Percentiles rank a stretch among this genome's conserved stretches.
Conservation (phyloP, 2,797 vertebrate genomes). For the Leuciscus waleckii region DNA sequence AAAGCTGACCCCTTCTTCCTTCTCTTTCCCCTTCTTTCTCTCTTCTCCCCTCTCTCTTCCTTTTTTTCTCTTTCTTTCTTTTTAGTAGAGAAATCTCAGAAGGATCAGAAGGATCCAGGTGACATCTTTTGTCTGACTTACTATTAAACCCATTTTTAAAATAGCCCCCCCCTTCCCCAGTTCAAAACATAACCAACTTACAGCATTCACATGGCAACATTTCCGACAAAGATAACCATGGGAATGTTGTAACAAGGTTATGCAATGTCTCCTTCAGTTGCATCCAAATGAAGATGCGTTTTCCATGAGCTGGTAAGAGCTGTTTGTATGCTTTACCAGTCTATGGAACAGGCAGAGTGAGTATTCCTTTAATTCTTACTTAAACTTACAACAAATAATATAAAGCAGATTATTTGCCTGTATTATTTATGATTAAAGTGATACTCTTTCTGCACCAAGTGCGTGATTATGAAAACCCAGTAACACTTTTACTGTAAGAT, state of each 20-base stretch:
- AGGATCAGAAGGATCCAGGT: constrained; percentile 90
- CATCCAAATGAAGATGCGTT: constrained; percentile 44
- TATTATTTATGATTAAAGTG: constrained; percentile 11
- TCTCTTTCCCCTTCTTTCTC: constrained; percentile 83
- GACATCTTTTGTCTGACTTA: constrained; percentile 88
- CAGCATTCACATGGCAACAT: constrained; percentile 59
- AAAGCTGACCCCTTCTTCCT: constrained; percentile 64
- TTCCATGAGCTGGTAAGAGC: constrained; percentile 41
- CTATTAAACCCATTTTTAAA: constrained; percentile 72
- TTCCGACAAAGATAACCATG: constrained; percentile 26
- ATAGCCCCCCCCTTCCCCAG: constrained; percentile 69
- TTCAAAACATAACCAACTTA: constrained; percentile 63
- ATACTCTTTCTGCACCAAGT: constrained; percentile 24
- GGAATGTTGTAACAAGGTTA: constrained; percentile 70
- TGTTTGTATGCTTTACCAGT: background rate
- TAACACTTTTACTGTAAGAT: constrained; percentile 8
- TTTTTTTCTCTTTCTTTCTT: constrained; percentile 83
- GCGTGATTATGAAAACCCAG: background rate
- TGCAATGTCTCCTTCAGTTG: constrained; percentile 49
- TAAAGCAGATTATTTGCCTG: background rate
- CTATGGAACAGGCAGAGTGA: constrained; percentile 40
- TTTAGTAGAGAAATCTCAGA: constrained; percentile 86
- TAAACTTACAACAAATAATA: background rate
- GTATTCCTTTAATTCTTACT: constrained; percentile 23
- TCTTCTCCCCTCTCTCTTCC: constrained; percentile 78